These are phyloP conservation scores for Andricus grossulariae DNA, from an alignment of 1,140 invertebrate species.

Conservation along the genomic window DNA sequence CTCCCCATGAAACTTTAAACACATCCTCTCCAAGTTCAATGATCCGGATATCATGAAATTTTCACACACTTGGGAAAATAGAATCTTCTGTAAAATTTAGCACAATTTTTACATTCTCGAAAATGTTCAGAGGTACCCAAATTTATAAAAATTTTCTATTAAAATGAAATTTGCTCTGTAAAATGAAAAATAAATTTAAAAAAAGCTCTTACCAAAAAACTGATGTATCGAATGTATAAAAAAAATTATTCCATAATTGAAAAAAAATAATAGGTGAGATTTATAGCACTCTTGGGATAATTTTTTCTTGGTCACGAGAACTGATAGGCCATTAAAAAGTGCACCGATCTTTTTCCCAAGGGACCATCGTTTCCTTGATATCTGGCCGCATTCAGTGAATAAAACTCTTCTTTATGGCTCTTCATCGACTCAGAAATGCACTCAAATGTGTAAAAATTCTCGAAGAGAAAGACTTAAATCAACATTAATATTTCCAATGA, in stretches of 20 bases:
- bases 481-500: background rate
- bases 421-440: background rate
- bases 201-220: too few species aligned
- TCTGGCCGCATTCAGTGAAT: background rate
- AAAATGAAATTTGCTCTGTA: too few species aligned
- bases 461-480: background rate
- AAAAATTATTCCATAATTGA: background rate
- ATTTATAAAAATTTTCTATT: background rate
- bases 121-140: too few species aligned
- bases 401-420: slow-evolving; percentile 9
- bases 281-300: background rate
- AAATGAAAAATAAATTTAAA: background rate
- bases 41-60: slow-evolving; percentile 23
- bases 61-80: background rate
- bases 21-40: background rate
- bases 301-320: slow-evolving; percentile 7
- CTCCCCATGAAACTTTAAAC: too few species aligned
- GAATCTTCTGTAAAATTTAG: background rate
- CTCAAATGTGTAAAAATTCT: background rate
- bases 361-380: slow-evolving; percentile 12
- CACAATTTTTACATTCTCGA: too few species aligned
- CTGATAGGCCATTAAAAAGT: slow-evolving; percentile 18
- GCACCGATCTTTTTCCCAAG: slow-evolving; percentile 14
- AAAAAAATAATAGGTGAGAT: background rate
- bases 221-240: background rate